Base-by-base conservation (phyloP, 1,140 invertebrate genomes). In the Cyclina sinensis region DNA sequence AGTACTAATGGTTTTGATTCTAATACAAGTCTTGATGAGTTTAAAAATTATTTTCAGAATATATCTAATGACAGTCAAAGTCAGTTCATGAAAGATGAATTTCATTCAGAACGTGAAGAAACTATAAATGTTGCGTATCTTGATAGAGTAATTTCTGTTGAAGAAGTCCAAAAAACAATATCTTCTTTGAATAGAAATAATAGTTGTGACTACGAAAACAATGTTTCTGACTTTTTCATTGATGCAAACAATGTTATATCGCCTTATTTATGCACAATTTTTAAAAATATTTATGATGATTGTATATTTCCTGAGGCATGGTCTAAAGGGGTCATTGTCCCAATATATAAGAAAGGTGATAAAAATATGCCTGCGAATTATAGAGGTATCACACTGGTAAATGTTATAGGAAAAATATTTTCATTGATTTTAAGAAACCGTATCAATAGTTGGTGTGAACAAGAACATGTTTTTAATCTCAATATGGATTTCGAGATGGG, bases 11-110 rank as follows among this genome's bases (percentile, higher is more conserved):
- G 35, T 57, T 30, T 80, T 57, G 48, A 80, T 57, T 80, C 78
- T 57, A 80, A 37, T 59, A 51, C 9, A 35, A 59, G 46, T 27
- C 46, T 80, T 32, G 78, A 57, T 57, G 78, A 59, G n/a, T 80
- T 80, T 57, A 80, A 80, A 80, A 80, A 80, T 30, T 24, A 80
- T 80, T 80, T 80, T 80, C 5, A 80, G 30, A 80, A 80, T 57
- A 57, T 80, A 37, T 54, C 30, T 12, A 57, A 59, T 80, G 78
- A 54, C 18, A 57, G 5, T 80, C 78, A 80, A 32, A 37, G 48
- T 30, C 27, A 59, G n/a, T 27, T 59, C 5, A 59, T 0, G 11
- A 21, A 37, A 32, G 78, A 35, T 35, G 18, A 27, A 59, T 59
- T 80, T 80, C 9, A 30, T n/a, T 11, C 5, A 37, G 51, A 32